Evolutionary conservation across 1,140 invertebrate species (phyloP), one percentile per base, ranked within the genome.

Genomic region (Eueides isabella): DNA sequence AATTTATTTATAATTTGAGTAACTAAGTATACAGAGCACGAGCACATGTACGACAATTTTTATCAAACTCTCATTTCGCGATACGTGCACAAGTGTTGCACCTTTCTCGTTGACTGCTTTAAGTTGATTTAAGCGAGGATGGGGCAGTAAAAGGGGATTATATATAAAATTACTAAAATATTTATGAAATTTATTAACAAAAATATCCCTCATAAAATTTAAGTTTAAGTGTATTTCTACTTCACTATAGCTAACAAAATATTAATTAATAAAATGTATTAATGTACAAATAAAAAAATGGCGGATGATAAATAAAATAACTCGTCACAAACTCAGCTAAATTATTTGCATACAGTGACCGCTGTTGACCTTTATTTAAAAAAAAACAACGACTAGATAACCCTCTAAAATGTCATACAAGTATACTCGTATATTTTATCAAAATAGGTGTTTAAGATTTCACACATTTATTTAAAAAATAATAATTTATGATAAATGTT

Each of bases 71-170:
- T 33, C 11, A 0, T 38, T 41, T 48, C 38, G 29, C 71, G 33
- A 65, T 55, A 31, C 71, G 71, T 73, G 65, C 48, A 62, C 64
- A 33, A 62, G n/a, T 67, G 67, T 44, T 73, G 65, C 64, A 67
- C 65, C 44, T 6, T 33, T 30, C 48, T 67, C 30, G 61, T 67
- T 73, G 65, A 73, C 71, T 73, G 65, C 9, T n/a, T n/a, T n/a
- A n/a, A n/a, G n/a, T n/a, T n/a, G 48, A 14, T 55, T 55, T 55
- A 11, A 12, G 48, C 3, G 23, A 26, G 26, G 48, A n/a, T 23
- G 23, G 26, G 48, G 48, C 9, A 23, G 44, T 6, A n/a, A 16
- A 2, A 44, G 41, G 23, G 41, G 19, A 23, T 48, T 1, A 48
- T 23, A 23, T 23, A 48, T 23, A 16, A 23, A 23, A 23, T 48